phyloP scores from a whole-genome alignment of 2,888 invertebrate genomes.

The Drosophila leonis region DNA sequence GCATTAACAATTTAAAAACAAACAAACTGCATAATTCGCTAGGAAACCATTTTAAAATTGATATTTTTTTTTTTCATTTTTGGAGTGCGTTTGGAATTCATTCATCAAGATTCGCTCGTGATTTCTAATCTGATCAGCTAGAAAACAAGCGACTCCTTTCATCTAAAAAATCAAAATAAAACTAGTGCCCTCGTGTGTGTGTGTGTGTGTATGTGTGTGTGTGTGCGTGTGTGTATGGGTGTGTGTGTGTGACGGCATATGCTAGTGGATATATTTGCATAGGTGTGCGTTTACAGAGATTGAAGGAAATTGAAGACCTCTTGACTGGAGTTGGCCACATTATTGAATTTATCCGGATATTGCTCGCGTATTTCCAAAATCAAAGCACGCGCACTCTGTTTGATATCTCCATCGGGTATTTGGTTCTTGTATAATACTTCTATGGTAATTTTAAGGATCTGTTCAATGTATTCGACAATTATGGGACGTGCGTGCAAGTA shows the following conservation, averaged over 20 bases:
- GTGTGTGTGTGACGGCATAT: slow-evolving; percentile 8
- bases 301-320: slow-evolving; percentile 82
- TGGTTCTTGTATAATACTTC: slow-evolving; percentile 87
- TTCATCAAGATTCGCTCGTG: slow-evolving; percentile 3
- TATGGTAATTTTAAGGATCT: slow-evolving; percentile 87
- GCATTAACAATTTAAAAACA: slow-evolving; percentile 23
- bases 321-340: slow-evolving; percentile 83
- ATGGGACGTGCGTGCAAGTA: slow-evolving; percentile 88
- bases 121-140: background rate
- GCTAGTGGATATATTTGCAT: slow-evolving; percentile 3
- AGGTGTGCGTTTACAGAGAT: slow-evolving; percentile 63
- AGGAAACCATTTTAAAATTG: slow-evolving; percentile 28
- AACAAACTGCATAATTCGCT: slow-evolving; percentile 13
- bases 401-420: slow-evolving; percentile 82
- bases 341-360: slow-evolving; percentile 87
- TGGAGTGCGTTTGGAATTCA: slow-evolving; percentile 26
- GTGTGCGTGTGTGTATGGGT: slow-evolving; percentile 16
- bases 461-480: slow-evolving; percentile 86
- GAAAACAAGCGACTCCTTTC: background rate
- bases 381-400: slow-evolving; percentile 85
- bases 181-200: slow-evolving; percentile 11
- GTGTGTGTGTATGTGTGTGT: background rate
- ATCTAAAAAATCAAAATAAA: background rate
- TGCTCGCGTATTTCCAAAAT: slow-evolving; percentile 87
- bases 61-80: background rate